Evolutionary conservation across 2,797 vertebrate genomes (phyloP).

Genomic region (Ataeniobius toweri): DNA sequence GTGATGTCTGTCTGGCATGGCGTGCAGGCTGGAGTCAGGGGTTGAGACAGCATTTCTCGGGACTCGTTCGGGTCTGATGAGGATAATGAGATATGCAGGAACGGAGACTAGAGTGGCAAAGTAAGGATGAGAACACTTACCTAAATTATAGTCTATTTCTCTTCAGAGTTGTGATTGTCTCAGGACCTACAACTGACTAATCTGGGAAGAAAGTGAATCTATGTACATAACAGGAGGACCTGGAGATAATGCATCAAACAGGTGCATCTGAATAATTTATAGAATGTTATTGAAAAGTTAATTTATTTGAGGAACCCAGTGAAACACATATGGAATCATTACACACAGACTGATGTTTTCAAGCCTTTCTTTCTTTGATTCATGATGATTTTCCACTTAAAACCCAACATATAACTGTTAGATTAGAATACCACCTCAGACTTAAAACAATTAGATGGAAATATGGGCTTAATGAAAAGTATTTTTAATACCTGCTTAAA

Average conservation of each 20-base stretch:
- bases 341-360: no score
- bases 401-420: not conserved
- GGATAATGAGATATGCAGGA: conserved; percentile 84
- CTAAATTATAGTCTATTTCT: not conserved
- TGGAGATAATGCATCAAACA: not conserved
- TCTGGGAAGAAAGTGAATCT: not conserved
- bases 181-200: not conserved
- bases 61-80: conserved; percentile 89
- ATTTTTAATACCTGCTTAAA: not conserved
- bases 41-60: conserved; percentile 91
- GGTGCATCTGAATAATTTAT: not conserved
- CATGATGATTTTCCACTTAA: not conserved
- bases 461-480: not conserved
- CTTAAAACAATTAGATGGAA: not conserved
- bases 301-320: not conserved
- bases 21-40: conserved; percentile 77
- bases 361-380: not conserved
- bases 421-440: not conserved
- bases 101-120: conserved; percentile 86
- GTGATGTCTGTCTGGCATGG: conserved; percentile 3
- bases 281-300: not conserved
- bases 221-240: not conserved
- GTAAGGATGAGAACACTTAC: conserved; percentile 70
- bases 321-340: not conserved
- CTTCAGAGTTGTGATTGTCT: not conserved